Evolutionary conservation across 1,140 invertebrate genomes (phyloP), one percentile per base, ranked within the genome.

Genomic region (Sycobia sp.): DNA sequence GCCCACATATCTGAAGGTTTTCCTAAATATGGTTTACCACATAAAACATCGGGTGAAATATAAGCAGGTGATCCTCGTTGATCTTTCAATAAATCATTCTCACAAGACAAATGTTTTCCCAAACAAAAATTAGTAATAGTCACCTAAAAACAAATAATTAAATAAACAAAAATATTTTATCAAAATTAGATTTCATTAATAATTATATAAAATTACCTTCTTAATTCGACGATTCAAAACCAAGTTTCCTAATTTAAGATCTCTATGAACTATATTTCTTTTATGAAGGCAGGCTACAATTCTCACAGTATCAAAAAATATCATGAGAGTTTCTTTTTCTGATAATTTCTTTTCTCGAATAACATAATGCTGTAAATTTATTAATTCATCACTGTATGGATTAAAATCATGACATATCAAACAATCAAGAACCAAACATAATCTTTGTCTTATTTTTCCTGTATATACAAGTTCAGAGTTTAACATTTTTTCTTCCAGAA

Each of bases 1-100:
- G 91, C 91, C 92, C 91, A 94, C 90, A 93, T 92, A 74, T 94
- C 92, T 29, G 90, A 91, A 0, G 91, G 91, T 76, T 93, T 93
- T 74, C 88, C 89, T 25, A 86, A 73, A 71, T 90, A 90, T 20
- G 87, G 87, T 75, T 88, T 88, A 67, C 91, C 91, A 82, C 87
- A 87, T 22, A 93, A 81, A 9, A 93, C 90, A 81, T 93, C 92
- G 1, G 92, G 91, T 23, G 91, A 92, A 68, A 93, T 93, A 73
- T 93, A 94, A 0, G 91, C 91, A 38, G 91, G 91, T 43, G 91
- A 92, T 1, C 92, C 91, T 75, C 91, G 78, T 75, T 93, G 91
- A 82, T 94, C 91, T 69, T 87, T 88, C 10, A 93, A 79, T 27
- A 89, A 76, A 70, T 92, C 90, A 70, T 86, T 86, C 73, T 92